Evolutionary conservation across 2,888 invertebrate species (phyloP).

Genomic region (Yponomeuta evonymella): DNA sequence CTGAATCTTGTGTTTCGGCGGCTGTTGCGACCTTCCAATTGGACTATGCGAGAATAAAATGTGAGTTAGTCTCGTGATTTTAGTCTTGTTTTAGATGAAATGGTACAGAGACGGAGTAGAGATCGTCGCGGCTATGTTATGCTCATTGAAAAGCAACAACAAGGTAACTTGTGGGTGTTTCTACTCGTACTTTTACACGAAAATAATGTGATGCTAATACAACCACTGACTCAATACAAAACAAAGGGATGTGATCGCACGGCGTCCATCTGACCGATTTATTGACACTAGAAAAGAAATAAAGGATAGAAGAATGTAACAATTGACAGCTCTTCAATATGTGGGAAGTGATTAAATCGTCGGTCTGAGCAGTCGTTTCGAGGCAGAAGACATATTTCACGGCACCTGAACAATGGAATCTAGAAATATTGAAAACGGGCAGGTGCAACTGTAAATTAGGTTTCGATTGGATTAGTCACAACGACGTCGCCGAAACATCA

Average conservation of each 20-base stretch:
- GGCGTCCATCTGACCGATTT: slow-evolving; percentile 16
- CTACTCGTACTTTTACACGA: slow-evolving; percentile 43
- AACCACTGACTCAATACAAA: not conserved
- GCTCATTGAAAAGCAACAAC: slow-evolving; percentile 73
- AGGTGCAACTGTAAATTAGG: slow-evolving; percentile 31
- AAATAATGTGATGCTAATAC: slow-evolving; percentile 27
- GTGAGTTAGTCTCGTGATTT: not conserved
- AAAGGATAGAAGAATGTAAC: slow-evolving; percentile 55
- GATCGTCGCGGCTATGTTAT: slow-evolving; percentile 71
- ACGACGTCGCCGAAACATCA: slow-evolving; percentile 76
- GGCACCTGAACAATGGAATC: slow-evolving; percentile 43
- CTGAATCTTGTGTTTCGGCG: slow-evolving; percentile 5
- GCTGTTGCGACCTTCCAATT: not conserved
- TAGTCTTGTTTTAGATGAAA: not conserved
- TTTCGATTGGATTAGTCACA: slow-evolving; percentile 67
- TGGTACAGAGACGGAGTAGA: slow-evolving; percentile 46
- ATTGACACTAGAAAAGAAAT: slow-evolving; percentile 35
- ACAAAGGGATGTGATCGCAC: not conserved
- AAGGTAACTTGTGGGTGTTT: slow-evolving; percentile 56
- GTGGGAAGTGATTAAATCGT: slow-evolving; percentile 65
- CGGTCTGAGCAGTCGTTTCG: slow-evolving; percentile 60
- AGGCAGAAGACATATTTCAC: slow-evolving; percentile 44
- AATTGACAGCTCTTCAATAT: slow-evolving; percentile 63
- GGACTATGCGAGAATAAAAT: not conserved
- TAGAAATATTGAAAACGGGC: slow-evolving; percentile 35